These are phyloP conservation scores for Caenorhabditis sp. DNA, from an alignment of 2,888 invertebrate species.

Conservation along the genomic window DNA sequence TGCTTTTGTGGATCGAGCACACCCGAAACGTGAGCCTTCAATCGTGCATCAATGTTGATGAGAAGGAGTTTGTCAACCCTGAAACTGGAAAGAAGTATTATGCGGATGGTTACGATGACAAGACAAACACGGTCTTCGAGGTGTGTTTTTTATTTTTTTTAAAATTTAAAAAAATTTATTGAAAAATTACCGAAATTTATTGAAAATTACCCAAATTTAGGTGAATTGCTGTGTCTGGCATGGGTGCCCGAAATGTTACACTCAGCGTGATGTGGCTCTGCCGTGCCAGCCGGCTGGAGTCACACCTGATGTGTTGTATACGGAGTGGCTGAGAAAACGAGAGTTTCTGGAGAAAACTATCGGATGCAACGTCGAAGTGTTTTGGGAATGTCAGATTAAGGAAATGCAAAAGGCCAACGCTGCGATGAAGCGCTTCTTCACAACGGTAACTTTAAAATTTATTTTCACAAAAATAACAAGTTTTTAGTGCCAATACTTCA, in stretches of 20 bases:
- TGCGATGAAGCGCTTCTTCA: constrained; percentile 13
- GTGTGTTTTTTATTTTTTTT: no score
- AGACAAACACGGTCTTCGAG: neutral
- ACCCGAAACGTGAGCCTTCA: neutral
- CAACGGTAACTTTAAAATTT: no score
- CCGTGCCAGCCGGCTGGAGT: no score
- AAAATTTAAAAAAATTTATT: no score
- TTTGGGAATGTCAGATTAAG: constrained; percentile 14
- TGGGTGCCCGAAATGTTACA: neutral
- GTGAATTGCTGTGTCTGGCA: constrained; percentile 4
- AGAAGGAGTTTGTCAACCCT: no score
- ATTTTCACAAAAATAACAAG: no score
- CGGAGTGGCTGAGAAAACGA: neutral
- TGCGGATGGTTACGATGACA: neutral
- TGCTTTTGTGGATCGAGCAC: neutral
- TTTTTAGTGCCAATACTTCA: neutral
- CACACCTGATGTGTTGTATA: no score
- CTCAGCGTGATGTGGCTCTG: neutral
- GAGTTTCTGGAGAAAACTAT: neutral
- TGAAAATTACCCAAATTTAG: neutral
- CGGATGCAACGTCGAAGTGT: neutral
- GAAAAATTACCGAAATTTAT: no score
- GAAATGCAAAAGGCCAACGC: neutral
- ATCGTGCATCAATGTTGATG: no score
- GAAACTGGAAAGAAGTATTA: no score